Evolutionary conservation across 2,888 invertebrate species (phyloP), one percentile per base, ranked within the genome.

Genomic region (Drosophila neonasuta): DNA sequence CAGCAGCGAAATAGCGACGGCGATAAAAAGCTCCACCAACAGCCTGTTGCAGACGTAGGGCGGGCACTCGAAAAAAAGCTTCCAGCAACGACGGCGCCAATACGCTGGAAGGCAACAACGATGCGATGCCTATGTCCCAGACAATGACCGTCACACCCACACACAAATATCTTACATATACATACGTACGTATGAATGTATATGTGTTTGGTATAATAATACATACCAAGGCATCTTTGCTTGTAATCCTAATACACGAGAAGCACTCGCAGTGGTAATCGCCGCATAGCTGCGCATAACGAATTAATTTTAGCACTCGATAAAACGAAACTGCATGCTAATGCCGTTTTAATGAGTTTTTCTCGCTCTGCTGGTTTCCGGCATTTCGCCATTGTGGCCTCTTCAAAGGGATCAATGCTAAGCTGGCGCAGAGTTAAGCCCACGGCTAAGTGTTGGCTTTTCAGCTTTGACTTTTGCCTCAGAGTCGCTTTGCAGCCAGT

Each of bases 301-400:
- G 66, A 61, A 75, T 81, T 79, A 60, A 81, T 71, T 79, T 75
- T 65, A 84, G 66, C 75, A 60, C 79, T 70, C 61, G 58, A 70
- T 74, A 78, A 78, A 74, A 52, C 29, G 65, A 68, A 73, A 70
- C 78, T 85, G 82, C 80, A 82, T 76, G 69, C 70, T 81, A 81
- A 81, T 80, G 54, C 82, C 57, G 48, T 61, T 80, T 85, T 82
- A 82, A 81, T 81, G 82, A 82, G 80, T 81, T 85, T 54, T 29
- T 63, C 32, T 66, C 59, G 59, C 56, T 74, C 44, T 62, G 49
- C 58, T 68, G 52, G 49, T 51, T 61, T 49, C 51, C 42, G 51
- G 32, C 64, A 52, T 44, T 20, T 49, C 24, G 32, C 55, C 39
- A 39, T 50, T 74, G 62, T 64, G 45, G 49, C 52, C 75, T 61